These are phyloP conservation scores for Grammatotria lemairii DNA, from an alignment of 2,113 vertebrate genomes.

Conservation along the genomic window DNA sequence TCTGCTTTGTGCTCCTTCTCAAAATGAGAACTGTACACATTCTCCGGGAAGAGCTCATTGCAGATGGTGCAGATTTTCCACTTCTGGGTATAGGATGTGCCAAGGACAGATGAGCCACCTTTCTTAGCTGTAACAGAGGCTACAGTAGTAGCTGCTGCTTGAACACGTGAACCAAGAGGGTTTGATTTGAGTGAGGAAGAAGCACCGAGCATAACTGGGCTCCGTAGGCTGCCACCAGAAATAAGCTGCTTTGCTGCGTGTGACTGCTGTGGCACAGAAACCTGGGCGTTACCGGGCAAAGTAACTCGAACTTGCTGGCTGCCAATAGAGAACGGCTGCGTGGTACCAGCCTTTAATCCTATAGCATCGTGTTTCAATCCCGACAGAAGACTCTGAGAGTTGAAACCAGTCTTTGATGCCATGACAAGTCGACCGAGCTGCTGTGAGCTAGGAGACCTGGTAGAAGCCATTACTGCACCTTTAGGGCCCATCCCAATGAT, in stretches of 20 bases:
- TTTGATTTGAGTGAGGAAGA: conserved; percentile 79
- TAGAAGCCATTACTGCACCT: conserved; percentile 75
- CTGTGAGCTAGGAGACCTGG: conserved; percentile 80
- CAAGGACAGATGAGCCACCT: conserved; percentile 66
- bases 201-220: conserved; percentile 69
- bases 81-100: conserved; percentile 93
- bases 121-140: conserved; percentile 69
- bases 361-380: conserved; percentile 82
- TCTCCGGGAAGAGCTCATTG: conserved; percentile 97
- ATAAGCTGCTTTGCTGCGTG: conserved; percentile 89
- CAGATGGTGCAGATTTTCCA: conserved; percentile 99
- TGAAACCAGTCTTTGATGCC: conserved; percentile 83
- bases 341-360: conserved; percentile 78
- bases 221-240: conserved; percentile 76
- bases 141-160: conserved; percentile 75
- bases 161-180: conserved; percentile 76
- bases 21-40: conserved; percentile 94
- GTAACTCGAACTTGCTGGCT: conserved; percentile 81
- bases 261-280: conserved; percentile 85
- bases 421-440: conserved; percentile 85
- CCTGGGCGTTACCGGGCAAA: conserved; percentile 79
- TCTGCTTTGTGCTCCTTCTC: conserved; percentile 98
- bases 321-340: conserved; percentile 70
- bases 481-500: conserved; percentile 86
- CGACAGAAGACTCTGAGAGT: conserved; percentile 81